A percentile compares a stretch with the other conserved stretches of the same genome.
Conservation (phyloP, 1,140 invertebrate species). For the Colletes latitarsis region DNA sequence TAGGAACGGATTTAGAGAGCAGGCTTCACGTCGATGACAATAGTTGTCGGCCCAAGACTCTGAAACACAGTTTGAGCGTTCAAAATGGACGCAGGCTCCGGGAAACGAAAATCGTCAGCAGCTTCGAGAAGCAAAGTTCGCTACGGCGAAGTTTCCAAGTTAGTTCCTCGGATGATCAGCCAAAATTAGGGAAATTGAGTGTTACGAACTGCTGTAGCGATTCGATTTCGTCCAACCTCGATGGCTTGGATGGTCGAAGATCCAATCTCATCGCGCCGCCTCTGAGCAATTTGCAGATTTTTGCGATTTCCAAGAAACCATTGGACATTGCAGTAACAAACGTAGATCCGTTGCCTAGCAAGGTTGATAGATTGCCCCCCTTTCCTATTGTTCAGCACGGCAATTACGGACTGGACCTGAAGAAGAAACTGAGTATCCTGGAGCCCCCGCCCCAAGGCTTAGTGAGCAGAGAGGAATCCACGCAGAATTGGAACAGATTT, state of each 20-base stretch:
- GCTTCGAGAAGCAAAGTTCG: slow-evolving; percentile 37
- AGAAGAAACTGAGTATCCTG: slow-evolving; percentile 75
- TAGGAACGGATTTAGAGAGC: slow-evolving; percentile 38
- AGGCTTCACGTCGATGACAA: slow-evolving; percentile 38
- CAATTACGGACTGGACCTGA: slow-evolving; percentile 51
- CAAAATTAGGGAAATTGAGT: slow-evolving; percentile 58
- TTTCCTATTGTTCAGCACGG: slow-evolving; percentile 68
- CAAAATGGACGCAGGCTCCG: slow-evolving; percentile 48
- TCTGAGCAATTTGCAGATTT: slow-evolving; percentile 76
- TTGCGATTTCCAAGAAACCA: slow-evolving; percentile 75
- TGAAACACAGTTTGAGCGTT: slow-evolving; percentile 70
- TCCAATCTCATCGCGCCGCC: slow-evolving; percentile 64
- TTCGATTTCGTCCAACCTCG: slow-evolving; percentile 53
- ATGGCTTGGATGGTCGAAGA: neutral
- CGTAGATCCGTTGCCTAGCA: slow-evolving; percentile 56
- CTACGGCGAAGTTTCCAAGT: slow-evolving; percentile 59
- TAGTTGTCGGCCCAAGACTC: slow-evolving; percentile 31
- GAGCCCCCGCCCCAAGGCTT: slow-evolving; percentile 76
- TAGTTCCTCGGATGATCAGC: neutral
- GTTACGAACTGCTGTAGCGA: slow-evolving; percentile 56
- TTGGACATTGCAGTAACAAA: slow-evolving; percentile 68
- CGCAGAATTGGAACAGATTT: slow-evolving; percentile 78
- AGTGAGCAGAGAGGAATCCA: slow-evolving; percentile 76
- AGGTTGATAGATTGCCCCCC: slow-evolving; percentile 72
- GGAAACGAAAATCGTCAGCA: slow-evolving; percentile 53